Base-by-base conservation (phyloP, 2,888 invertebrate genomes). In the Ganaspis brasiliensis region DNA sequence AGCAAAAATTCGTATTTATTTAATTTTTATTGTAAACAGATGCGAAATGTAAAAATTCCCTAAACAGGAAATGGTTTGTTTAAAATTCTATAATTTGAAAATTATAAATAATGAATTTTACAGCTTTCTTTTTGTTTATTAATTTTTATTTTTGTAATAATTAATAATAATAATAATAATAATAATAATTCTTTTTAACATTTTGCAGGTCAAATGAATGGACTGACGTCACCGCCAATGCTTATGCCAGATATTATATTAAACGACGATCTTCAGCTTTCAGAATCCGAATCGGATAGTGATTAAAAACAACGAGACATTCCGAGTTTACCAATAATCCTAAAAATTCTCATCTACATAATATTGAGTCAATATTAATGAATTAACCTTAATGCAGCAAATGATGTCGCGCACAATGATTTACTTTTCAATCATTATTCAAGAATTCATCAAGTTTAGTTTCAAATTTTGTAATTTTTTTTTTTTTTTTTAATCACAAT, bases 241-340 rank as follows among this genome's bases (percentile, higher is more conserved):
- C 87, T 93, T 45, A 92, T 94, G 89, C 94, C 94, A 16, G 93
- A 94, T 86, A 95, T 95, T 92, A 93, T 96, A 79, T 93, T 97
- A 85, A 96, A 95, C 89, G 96, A 96, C 89, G 97, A 97, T 92
- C 94, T 97, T 87, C 96, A 96, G 93, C 93, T 97, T 87, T 97
- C 97, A 72, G 96, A 96, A 92, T 96, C 96, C 52, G 97, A 96
- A 89, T 96, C 96, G 87, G 97, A 97, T 91, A 94, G 94, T 77
- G 94, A 95, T 92, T 95, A 93, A 94, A 87, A 92, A 92, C 73
- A 35, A 19, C 16, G 40, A 70, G 67, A 37, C 24, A 45, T 67
- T 45, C 24, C 67, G 45, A 63, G 19, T 12, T 63, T 61, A 24
- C n/a, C 9, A 16, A 21, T 0, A 21, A 24, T 63, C 14, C 24